Evolutionary conservation across 2,113 vertebrate genomes (phyloP).

Genomic region (Austrofundulus limnaeus): DNA sequence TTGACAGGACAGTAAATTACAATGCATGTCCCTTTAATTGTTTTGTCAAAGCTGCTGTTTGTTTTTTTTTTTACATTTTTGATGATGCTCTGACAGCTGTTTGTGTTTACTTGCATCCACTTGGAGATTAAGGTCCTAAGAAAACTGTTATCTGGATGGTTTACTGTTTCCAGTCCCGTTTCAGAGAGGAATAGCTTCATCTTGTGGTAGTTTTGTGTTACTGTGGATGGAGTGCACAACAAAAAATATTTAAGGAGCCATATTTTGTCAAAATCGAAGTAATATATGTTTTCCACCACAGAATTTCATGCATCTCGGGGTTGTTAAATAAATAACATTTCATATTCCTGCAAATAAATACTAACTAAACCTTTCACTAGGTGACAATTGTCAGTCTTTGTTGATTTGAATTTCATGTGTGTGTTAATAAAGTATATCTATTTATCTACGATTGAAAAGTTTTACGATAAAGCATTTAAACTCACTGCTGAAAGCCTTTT

Average conservation of each 20-base stretch:
- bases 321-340: too few relatives aligned
- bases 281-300: too few relatives aligned
- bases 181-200: slow-evolving; percentile 20
- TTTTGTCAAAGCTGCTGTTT: not conserved
- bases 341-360: too few relatives aligned
- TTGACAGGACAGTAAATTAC: not conserved
- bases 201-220: slow-evolving; percentile 39
- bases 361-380: too few relatives aligned
- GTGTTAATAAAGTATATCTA: too few relatives aligned
- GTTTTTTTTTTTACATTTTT: not conserved
- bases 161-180: not conserved
- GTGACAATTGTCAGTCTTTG: too few relatives aligned
- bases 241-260: not conserved
- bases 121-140: not conserved
- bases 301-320: too few relatives aligned
- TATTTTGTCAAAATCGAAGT: too few relatives aligned
- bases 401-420: too few relatives aligned
- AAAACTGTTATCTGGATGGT: not conserved
- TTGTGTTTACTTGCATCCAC: not conserved
- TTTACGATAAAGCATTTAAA: too few relatives aligned
- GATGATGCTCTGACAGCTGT: not conserved
- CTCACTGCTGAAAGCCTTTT: too few relatives aligned
- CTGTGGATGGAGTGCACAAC: not conserved
- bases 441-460: too few relatives aligned
- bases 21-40: not conserved